These are phyloP conservation scores for Alviniconcha marisindica DNA, from an alignment of 1,140 invertebrate species.

Conservation along the genomic window DNA sequence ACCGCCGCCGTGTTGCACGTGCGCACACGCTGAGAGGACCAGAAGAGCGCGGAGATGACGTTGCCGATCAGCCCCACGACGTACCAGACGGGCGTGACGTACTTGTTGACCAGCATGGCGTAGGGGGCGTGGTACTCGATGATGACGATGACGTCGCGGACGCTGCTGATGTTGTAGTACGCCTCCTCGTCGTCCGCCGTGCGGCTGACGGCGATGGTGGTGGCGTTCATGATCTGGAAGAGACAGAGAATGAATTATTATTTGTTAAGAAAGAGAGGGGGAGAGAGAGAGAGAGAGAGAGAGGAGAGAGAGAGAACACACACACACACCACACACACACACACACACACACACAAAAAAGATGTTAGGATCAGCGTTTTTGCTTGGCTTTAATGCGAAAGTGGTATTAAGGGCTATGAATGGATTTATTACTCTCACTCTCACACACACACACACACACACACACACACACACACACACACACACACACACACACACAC, in stretches of 20 bases:
- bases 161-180: background rate
- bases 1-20: conserved; percentile 67
- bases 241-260: background rate
- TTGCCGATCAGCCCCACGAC: conserved; percentile 71
- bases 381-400: too few species aligned
- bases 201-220: background rate
- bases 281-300: background rate
- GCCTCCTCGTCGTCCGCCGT: background rate
- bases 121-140: conserved; percentile 43
- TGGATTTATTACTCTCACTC: background rate
- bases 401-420: too few species aligned
- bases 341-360: background rate
- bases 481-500: background rate
- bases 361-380: too few species aligned
- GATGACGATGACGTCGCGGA: conserved; percentile 25
- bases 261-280: background rate
- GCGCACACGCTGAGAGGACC: conserved; percentile 65
- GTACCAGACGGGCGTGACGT: conserved; percentile 63
- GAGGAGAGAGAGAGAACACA: background rate
- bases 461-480: conserved; percentile 19
- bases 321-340: background rate
- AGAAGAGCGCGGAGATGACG: conserved; percentile 62
- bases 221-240: background rate
- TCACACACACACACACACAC: conserved; percentile 6
- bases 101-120: conserved; percentile 55